Evolutionary conservation across 1,140 invertebrate species (phyloP).

Genomic region (Battus philenor): DNA sequence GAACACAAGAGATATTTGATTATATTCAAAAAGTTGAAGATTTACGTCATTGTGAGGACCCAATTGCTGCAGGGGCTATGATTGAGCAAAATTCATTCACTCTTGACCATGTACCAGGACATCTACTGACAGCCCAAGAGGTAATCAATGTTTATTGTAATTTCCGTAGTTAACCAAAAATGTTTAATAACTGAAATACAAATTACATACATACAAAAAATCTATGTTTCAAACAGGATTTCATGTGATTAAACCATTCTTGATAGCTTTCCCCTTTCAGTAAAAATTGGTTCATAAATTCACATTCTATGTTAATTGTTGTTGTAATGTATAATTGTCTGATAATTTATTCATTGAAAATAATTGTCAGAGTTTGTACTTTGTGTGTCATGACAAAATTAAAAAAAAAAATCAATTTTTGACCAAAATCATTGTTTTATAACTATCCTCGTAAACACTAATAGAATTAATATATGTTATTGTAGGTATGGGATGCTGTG

Average conservation of each 20-base stretch:
- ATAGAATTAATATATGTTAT: neutral
- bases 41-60: conserved; percentile 77
- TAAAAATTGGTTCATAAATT: no score
- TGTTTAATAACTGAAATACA: no score
- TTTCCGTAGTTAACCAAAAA: no score
- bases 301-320: no score
- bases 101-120: conserved; percentile 81
- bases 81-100: conserved; percentile 72
- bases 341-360: no score
- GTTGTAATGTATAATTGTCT: no score
- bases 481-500: conserved; percentile 79
- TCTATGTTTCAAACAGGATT: no score
- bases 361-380: no score
- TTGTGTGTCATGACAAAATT: neutral
- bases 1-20: conserved; percentile 71
- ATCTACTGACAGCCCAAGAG: conserved; percentile 79
- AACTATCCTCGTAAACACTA: neutral
- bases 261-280: no score
- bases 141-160: no score
- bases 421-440: neutral
- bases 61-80: conserved; percentile 70
- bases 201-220: no score
- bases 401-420: neutral
- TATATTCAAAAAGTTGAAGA: conserved; percentile 78
- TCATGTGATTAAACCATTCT: no score